A percentile compares a stretch with the other conserved stretches of the same genome.
These are phyloP conservation scores for Drosophila putrida DNA, from an alignment of 2,888 invertebrate genomes.

Conservation along the genomic window DNA sequence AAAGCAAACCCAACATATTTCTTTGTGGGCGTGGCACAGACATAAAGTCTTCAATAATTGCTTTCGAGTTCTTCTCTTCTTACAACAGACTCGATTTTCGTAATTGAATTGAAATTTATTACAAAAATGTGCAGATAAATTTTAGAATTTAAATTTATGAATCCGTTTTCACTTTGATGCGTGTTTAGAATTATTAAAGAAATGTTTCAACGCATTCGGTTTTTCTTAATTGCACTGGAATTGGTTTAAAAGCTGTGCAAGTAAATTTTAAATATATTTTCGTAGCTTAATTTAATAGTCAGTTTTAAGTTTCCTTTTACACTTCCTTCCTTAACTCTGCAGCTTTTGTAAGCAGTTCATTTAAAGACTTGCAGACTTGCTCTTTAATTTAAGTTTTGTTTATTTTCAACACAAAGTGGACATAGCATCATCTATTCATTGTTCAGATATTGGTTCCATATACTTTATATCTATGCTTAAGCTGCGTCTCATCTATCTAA, in stretches of 20 bases:
- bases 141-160: background rate
- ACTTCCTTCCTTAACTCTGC: background rate
- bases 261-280: too few relatives aligned
- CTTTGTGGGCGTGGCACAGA: conserved; percentile 29
- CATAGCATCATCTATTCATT: conserved; percentile 4
- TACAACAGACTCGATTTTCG: background rate
- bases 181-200: too few relatives aligned
- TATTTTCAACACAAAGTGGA: conserved; percentile 22
- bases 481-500: conserved; percentile 47
- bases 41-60: conserved; percentile 9
- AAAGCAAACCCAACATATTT: conserved; percentile 12
- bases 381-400: conserved; percentile 3
- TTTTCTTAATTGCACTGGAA: background rate
- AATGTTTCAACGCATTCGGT: too few relatives aligned
- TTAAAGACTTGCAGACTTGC: background rate
- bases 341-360: too few relatives aligned
- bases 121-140: background rate
- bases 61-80: background rate
- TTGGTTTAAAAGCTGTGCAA: background rate
- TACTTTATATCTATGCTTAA: conserved; percentile 37
- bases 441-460: conserved; percentile 19
- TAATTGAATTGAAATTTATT: conserved; percentile 5
- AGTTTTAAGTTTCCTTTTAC: background rate
- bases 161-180: background rate
- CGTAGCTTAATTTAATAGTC: background rate